These are phyloP conservation scores for Colletes gigas DNA, from an alignment of 1,140 invertebrate genomes.

Conservation along the genomic window DNA sequence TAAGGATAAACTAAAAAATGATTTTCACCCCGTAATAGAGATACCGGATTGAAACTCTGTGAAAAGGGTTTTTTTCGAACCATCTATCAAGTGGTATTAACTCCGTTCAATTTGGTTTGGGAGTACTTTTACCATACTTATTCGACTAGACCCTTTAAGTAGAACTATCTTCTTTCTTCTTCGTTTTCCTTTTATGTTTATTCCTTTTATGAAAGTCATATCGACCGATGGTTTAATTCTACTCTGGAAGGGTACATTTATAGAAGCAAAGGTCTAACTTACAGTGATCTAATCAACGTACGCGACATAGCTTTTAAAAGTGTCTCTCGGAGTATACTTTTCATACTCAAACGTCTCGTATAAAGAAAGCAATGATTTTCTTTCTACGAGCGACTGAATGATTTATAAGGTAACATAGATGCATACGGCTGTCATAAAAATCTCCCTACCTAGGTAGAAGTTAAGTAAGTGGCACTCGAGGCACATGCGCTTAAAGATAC, in stretches of 20 bases:
- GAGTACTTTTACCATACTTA: no score
- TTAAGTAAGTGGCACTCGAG: slow-evolving; percentile 9
- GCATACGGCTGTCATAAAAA: not conserved
- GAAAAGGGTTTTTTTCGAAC: no score
- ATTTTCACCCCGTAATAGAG: no score
- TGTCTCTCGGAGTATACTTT: not conserved
- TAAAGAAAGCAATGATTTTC: not conserved
- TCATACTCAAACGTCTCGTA: not conserved
- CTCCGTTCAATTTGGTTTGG: no score
- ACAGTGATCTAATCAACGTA: not conserved
- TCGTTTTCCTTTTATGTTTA: no score
- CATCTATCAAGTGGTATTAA: no score
- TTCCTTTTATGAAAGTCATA: no score
- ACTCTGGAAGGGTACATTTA: not conserved
- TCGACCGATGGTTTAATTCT: no score
- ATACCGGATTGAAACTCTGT: no score
- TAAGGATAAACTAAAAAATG: no score
- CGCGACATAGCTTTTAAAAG: not conserved
- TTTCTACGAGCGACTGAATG: not conserved
- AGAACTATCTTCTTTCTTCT: no score
- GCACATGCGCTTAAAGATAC: slow-evolving; percentile 11
- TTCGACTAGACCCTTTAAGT: no score
- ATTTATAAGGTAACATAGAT: not conserved
- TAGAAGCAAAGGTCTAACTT: not conserved
- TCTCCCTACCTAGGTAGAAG: slow-evolving; percentile 2